Base-by-base conservation (phyloP, 2,888 invertebrate species). In the Drosophila kanekoi region DNA sequence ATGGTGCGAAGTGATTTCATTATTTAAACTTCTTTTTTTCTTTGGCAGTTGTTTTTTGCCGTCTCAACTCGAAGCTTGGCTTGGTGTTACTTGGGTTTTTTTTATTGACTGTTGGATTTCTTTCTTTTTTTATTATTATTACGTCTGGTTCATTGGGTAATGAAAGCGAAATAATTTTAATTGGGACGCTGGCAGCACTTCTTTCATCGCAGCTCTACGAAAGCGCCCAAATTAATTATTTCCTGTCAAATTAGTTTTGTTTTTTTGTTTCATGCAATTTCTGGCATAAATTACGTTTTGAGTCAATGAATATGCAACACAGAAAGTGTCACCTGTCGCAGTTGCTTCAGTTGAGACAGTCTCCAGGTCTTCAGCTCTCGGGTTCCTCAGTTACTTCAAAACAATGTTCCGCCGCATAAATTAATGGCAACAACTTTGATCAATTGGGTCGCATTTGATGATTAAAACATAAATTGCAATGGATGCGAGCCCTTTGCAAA, bases 1-100 rank as follows among this genome's bases (percentile, higher is more conserved):
- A 92, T 92, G 91, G 92, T 92, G 92, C 92, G 92, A 92, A 92
- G 80, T 91, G 92, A 92, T 92, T 91, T 92, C 91, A 87, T 87
- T 87, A 87, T 87, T 88, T 88, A 82, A 88, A 86, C 86, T 86
- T 81, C 73, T 81, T 71, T 68, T 75, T 20, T 58, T 56, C 48
- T 40, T 51, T 51, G 38, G 57, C 35, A 49, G 63, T 40, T 58
- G 48, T 62, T 76, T 48, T 56, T 64, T 44, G 52, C 61, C 54
- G 76, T 61, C 61, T 70, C 33, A 51, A 23, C 47, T 54, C 49
- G 57, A 47, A 47, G 51, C 16, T 40, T 47, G 11, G 48, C 18
- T 8, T 43, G 23, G 68, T 76, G 76, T 73, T 77, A 43, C 52
- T 65, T 48, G 53, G 44, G 44, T 57, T 68, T 68, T 65, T 65